Evolutionary conservation across 1,140 invertebrate genomes (phyloP).

Genomic region (Drosophila teissieri): DNA sequence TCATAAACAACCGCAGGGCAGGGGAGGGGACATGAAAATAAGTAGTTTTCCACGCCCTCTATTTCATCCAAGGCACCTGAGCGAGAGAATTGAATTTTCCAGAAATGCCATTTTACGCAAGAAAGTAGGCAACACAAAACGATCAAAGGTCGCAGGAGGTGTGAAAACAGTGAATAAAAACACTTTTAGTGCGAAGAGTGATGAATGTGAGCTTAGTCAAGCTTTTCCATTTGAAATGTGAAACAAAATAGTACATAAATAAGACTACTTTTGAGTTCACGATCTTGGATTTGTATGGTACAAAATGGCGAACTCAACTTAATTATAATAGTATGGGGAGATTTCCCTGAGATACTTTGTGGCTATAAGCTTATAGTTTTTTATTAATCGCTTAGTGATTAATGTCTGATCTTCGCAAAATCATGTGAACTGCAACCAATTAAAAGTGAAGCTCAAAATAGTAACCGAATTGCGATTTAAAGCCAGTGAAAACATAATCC

Average conservation of each 20-base stretch:
- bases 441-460: background rate
- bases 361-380: too few species aligned
- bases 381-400: too few species aligned
- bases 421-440: background rate
- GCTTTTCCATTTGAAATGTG: background rate
- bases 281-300: too few species aligned
- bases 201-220: background rate
- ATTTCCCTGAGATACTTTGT: too few species aligned
- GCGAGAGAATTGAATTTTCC: constrained; percentile 34
- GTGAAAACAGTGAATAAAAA: constrained; percentile 1
- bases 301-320: too few species aligned
- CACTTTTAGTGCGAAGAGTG: background rate
- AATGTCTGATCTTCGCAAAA: too few species aligned
- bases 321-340: too few species aligned
- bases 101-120: constrained; percentile 8
- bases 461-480: background rate
- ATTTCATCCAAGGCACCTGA: constrained; percentile 46
- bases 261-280: too few species aligned
- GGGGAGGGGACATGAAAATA: constrained; percentile 31
- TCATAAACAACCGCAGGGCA: constrained; percentile 45
- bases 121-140: constrained; percentile 46
- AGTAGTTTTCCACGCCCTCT: constrained; percentile 53
- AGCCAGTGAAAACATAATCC: constrained; percentile 10
- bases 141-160: constrained; percentile 17
- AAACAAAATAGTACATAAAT: too few species aligned